A percentile compares a stretch with the other conserved stretches of the same genome.
phyloP scores from a whole-genome alignment of 2,888 invertebrate genomes.

The Ethmia dodecea region DNA sequence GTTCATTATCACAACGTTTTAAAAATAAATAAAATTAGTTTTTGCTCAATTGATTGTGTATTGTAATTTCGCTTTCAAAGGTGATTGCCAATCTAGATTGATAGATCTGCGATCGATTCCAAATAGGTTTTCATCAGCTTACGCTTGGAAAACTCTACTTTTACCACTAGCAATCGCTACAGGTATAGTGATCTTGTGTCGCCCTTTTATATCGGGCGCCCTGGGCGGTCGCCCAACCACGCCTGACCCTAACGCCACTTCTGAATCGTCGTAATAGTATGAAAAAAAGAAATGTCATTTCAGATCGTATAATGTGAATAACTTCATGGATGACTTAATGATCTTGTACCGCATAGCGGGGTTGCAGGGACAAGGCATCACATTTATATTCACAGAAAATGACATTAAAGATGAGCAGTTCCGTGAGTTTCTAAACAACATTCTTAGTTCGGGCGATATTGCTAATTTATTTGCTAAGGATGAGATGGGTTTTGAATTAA shows the following conservation, averaged over 20 bases:
- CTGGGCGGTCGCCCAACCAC: too few relatives aligned
- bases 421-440: constrained; percentile 91
- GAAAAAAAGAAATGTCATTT: too few relatives aligned
- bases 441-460: constrained; percentile 93
- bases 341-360: constrained; percentile 88
- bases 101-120: too few relatives aligned
- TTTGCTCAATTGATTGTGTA: not conserved
- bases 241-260: too few relatives aligned
- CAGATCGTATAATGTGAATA: constrained; percentile 86
- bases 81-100: too few relatives aligned
- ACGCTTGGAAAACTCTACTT: too few relatives aligned
- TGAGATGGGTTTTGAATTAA: constrained; percentile 88
- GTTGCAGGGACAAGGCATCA: constrained; percentile 83
- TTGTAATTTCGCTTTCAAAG: too few relatives aligned
- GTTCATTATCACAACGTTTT: constrained; percentile 64
- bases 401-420: constrained; percentile 95
- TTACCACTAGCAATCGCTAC: too few relatives aligned
- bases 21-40: not conserved
- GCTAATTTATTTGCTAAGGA: constrained; percentile 93
- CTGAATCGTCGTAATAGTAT: too few relatives aligned
- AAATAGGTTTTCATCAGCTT: too few relatives aligned
- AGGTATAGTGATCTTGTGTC: too few relatives aligned
- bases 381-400: constrained; percentile 94
- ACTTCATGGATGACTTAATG: constrained; percentile 92
- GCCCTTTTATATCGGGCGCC: too few relatives aligned